These are phyloP conservation scores for Petaurus breviceps DNA, from an alignment of 2,113 vertebrate species.

Conservation along the genomic window DNA sequence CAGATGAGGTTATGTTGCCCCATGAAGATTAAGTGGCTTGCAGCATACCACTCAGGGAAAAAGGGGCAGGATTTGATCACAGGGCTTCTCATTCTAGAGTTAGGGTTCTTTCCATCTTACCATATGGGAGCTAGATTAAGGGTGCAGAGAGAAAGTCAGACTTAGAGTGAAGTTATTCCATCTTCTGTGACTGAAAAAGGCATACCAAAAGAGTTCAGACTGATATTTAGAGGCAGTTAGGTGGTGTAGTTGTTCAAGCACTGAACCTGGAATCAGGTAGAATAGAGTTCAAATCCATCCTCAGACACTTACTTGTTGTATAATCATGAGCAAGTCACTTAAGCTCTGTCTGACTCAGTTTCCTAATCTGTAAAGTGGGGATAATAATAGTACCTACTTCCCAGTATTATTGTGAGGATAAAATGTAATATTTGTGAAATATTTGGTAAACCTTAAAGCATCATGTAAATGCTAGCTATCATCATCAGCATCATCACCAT, in stretches of 20 bases:
- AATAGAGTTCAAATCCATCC: not conserved
- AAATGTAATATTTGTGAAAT: not conserved
- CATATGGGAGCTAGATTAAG: not conserved
- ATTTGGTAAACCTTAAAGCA: not conserved
- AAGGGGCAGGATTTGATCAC: not conserved
- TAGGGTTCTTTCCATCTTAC: not conserved
- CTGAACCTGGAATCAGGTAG: not conserved
- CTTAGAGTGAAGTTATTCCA: not conserved
- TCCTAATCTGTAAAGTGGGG: not conserved
- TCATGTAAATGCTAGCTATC: not conserved
- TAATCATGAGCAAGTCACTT: not conserved
- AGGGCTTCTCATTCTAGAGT: not conserved
- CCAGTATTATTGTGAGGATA: not conserved
- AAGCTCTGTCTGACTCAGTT: not conserved
- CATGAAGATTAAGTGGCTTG: not conserved
- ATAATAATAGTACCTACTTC: not conserved
- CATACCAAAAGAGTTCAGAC: not conserved
- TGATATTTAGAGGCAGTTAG: not conserved
- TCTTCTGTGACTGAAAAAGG: not conserved
- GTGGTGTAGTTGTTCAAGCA: not conserved
- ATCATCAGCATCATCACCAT: not conserved
- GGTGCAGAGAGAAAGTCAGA: not conserved
- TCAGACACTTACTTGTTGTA: not conserved
- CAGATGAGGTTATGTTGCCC: not conserved
- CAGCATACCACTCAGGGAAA: not conserved